phyloP scores from a whole-genome alignment of 2,888 invertebrate genomes.

The Craniophora ligustri region DNA sequence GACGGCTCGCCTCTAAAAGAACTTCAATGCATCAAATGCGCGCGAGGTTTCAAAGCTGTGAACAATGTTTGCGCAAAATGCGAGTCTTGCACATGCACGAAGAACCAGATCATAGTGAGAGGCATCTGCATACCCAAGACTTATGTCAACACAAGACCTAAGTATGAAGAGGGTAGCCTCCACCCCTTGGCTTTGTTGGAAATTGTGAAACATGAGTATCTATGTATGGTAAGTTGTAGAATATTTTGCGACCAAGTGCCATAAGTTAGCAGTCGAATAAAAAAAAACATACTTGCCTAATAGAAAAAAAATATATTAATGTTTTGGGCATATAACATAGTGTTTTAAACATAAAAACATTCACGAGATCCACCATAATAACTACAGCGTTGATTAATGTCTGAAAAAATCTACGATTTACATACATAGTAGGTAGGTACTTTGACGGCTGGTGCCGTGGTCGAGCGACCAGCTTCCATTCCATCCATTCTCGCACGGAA shows the following conservation, averaged over 20 bases:
- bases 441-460: no score
- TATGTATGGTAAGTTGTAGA: slow-evolving; percentile 73
- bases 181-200: slow-evolving; percentile 72
- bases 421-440: no score
- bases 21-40: slow-evolving; percentile 80
- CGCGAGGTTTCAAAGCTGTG: slow-evolving; percentile 69
- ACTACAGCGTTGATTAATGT: no score
- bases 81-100: slow-evolving; percentile 70
- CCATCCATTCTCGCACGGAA: no score
- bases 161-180: slow-evolving; percentile 68
- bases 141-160: slow-evolving; percentile 71
- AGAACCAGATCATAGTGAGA: slow-evolving; percentile 67
- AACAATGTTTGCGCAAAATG: slow-evolving; percentile 74
- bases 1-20: slow-evolving; percentile 81
- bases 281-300: no score
- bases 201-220: slow-evolving; percentile 76
- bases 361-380: no score
- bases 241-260: background rate
- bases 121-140: slow-evolving; percentile 73
- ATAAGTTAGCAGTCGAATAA: no score
- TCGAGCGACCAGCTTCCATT: no score
- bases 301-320: no score
- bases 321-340: no score
- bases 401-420: no score
- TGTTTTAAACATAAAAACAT: no score